Evolutionary conservation across 2,888 invertebrate genomes (phyloP), one percentile per base, ranked within the genome.

Genomic region (Lucinisca nassula): DNA sequence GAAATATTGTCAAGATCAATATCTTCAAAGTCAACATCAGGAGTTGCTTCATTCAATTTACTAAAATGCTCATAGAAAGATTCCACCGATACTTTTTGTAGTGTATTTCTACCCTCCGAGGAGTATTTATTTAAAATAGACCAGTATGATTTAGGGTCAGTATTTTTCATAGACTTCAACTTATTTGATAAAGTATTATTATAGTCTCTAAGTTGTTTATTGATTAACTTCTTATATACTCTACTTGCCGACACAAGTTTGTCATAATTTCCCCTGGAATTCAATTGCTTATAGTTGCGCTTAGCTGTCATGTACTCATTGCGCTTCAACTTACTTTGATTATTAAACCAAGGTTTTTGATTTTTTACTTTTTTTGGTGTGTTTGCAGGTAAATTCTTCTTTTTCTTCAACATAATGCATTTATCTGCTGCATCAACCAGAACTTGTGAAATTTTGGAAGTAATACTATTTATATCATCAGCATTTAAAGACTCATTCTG

Each of bases 71-170:
- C 67, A 67, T 67, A 67, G 35, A 67, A 67, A 6, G 67, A 35
- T 67, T 67, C 67, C 32, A 35, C 67, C 12, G 67, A 67, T 67
- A 67, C 67, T 35, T 67, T 67, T 67, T 67, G 67, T 17, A 67
- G n/a, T 35, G 32, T 67, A 21, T 67, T 21, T 17, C 35, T 67
- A 35, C 67, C 35, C 17, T 67, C 67, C 17, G 67, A 67, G 6
- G 67, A 67, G 30, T 67, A 67, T 67, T 67, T 67, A 67, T 67
- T 67, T 4, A 35, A 67, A 35, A 67, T 67, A 67, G 67, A 67
- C 67, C 67, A 67, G 21, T 67, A 67, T 67, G 67, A 67, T 67
- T 67, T 67, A 35, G 67, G 67, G 35, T 67, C 67, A 67, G 67
- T 35, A 35, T 67, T 67, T 67, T 35, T 67, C 35, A 67, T 67